Evolutionary conservation across 2,888 invertebrate genomes (phyloP).

Genomic region (Drosophila falleni): DNA sequence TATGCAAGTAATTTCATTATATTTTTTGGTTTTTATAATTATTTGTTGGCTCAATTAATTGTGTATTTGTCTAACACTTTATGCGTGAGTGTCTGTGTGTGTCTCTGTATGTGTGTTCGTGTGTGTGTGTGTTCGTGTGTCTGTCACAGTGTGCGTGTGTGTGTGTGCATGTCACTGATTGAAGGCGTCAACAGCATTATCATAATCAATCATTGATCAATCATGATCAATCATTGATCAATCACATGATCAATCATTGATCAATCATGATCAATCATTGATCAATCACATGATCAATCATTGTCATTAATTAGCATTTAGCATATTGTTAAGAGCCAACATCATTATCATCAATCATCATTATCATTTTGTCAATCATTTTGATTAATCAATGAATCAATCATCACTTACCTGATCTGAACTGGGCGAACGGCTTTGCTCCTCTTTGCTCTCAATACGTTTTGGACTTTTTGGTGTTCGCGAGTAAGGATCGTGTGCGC

Average conservation of each 20-base stretch:
- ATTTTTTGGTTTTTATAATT: conserved; percentile 8
- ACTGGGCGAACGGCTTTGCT: conserved; percentile 93
- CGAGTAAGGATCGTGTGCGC: conserved; percentile 94
- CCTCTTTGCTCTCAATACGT: conserved; percentile 86
- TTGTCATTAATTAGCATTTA: conserved; percentile 36
- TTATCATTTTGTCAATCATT: conserved; percentile 22
- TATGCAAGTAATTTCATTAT: conserved; percentile 21
- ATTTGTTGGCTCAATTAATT: conserved; percentile 46
- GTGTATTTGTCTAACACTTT: conserved; percentile 46
- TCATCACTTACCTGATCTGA: conserved; percentile 92
- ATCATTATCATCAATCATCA: conserved; percentile 24
- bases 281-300: conserved; percentile 41
- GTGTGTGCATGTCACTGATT: conserved; percentile 52
- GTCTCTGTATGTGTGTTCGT: conserved; percentile 17
- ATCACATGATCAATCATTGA: conserved; percentile 30
- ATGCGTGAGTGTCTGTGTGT: conserved; percentile 21
- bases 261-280: conserved; percentile 27
- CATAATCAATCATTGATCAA: conserved; percentile 24
- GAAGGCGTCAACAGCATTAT: conserved; percentile 56
- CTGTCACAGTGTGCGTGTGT: conserved; percentile 28
- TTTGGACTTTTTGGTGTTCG: conserved; percentile 92
- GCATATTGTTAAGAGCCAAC: conserved; percentile 43
- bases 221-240: conserved; percentile 30
- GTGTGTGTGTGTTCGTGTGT: conserved; percentile 8
- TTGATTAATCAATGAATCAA: conserved; percentile 42